Percentiles rank a stretch among this genome's conserved stretches.
phyloP scores from a whole-genome alignment of 2,888 invertebrate species.

The Mythimna loreyi region DNA sequence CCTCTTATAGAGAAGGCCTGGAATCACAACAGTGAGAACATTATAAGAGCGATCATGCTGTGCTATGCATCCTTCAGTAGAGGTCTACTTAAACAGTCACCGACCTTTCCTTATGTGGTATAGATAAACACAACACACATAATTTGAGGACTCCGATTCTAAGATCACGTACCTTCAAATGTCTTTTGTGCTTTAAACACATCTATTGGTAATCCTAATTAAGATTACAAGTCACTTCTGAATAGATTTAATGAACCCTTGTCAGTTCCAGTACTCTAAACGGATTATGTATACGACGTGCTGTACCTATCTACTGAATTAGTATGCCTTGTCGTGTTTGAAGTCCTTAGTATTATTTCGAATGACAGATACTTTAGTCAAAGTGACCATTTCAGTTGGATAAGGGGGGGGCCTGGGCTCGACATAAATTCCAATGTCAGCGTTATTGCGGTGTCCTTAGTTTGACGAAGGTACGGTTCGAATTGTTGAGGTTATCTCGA shows the following conservation, averaged over 20 bases:
- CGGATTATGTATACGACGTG: conserved; percentile 49
- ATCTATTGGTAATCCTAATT: conserved; percentile 47
- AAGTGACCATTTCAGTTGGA: conserved; percentile 82
- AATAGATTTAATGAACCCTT: conserved; percentile 58
- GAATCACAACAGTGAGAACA: too few relatives aligned
- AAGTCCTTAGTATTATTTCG: conserved; percentile 72
- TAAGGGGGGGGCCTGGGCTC: conserved; percentile 78
- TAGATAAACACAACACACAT: conserved; percentile 1
- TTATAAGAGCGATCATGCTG: too few relatives aligned
- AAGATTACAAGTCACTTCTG: conserved; percentile 46
- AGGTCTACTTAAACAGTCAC: background rate
- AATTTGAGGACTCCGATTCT: background rate
- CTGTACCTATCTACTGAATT: conserved; percentile 57
- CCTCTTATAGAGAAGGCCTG: too few relatives aligned
- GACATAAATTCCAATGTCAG: conserved; percentile 85
- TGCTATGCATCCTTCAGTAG: background rate
- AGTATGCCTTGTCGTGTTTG: conserved; percentile 64
- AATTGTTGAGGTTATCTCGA: conserved; percentile 83
- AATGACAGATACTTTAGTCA: conserved; percentile 83
- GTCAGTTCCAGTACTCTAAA: conserved; percentile 51
- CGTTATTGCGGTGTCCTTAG: conserved; percentile 84
- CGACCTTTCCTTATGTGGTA: background rate
- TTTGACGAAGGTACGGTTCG: conserved; percentile 86
- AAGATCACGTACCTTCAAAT: background rate
- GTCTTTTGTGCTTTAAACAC: conserved; percentile 35